phyloP scores from a whole-genome alignment of 2,113 vertebrate species.

The Sapayoa aenigma region DNA sequence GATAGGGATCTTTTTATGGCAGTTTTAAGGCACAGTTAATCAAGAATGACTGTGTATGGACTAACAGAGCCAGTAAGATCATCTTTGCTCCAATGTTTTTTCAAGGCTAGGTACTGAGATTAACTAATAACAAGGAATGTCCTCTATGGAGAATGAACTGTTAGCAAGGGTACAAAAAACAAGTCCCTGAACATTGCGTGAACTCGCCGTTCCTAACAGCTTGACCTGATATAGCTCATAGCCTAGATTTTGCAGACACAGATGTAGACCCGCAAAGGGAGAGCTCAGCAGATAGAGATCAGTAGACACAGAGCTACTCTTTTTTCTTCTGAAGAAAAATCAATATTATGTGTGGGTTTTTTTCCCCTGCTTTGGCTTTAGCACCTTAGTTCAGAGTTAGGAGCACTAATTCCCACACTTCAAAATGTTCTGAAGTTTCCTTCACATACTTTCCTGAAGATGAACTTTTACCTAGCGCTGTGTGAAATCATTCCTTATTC shows the following conservation, averaged over 20 bases:
- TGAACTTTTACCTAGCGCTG: constrained; percentile 15
- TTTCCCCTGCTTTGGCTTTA: background rate
- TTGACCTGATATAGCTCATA: background rate
- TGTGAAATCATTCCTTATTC: constrained; percentile 17
- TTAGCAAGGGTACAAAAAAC: background rate
- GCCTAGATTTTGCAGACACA: background rate
- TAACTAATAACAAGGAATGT: background rate
- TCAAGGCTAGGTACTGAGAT: background rate
- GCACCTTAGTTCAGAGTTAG: background rate
- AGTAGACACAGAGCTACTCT: background rate
- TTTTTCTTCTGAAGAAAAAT: constrained; percentile 40
- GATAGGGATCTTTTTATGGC: background rate
- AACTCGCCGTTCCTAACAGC: background rate
- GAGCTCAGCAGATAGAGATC: background rate
- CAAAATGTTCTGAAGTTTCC: constrained; percentile 36
- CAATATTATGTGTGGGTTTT: background rate
- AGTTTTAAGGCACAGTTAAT: background rate
- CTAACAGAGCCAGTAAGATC: background rate
- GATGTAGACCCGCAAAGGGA: background rate
- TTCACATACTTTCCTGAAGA: background rate
- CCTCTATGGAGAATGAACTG: background rate
- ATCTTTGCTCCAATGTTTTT: background rate
- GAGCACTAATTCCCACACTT: constrained; percentile 4
- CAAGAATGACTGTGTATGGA: background rate
- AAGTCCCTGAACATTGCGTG: background rate